Base-by-base conservation (phyloP, 2,113 vertebrate species). In the Pangasianodon hypophthalmus region DNA sequence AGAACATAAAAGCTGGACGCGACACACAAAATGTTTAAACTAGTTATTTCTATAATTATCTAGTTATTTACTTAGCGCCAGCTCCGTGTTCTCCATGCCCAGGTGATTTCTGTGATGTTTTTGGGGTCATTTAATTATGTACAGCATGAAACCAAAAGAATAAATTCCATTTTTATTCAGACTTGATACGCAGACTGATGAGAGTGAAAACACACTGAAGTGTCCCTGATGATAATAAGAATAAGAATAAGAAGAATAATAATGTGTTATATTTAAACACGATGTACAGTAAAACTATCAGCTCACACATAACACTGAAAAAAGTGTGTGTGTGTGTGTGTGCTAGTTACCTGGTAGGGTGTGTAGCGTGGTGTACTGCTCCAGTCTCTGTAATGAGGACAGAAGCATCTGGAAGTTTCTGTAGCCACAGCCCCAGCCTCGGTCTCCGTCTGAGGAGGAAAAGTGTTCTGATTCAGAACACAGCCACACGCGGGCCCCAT, bases 361-460 rank as follows among this genome's bases (percentile, higher is more conserved):
- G 26, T 96, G 91, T 3, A 93, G 91, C 2, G 29, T n/a, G 18
- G 41, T 87, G 91, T 96, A 98, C 4, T 87, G 54, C 69, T 96
- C 97, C 87, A 96, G 95, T 89, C 91, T 94, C 54, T 96, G 91
- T 62, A 99, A 95, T 0, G 96, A 97, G 58, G 98, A 99, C 90
- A 98, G 94, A 1, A 99, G 94, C 97, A 99, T 99, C 91, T 99
- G 98, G 94, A 98, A 96, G 94, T 99, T 99, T 93, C 98, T 96
- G 95, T 98, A 99, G 77, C 98, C 98, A 14, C 98, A 99, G 52
- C 98, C 98, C 98, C 98, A 99, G 90, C 98, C 97, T 94, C 92
- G 96, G 90, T 99, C 98, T 0, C 98, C 98, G 24, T 92, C 92
- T 41, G 97, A 97, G 5, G 96, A 97, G 73, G 97, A 96, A 95